Base-by-base conservation (phyloP, 2,888 invertebrate genomes). In the Harpalus rufipes region DNA sequence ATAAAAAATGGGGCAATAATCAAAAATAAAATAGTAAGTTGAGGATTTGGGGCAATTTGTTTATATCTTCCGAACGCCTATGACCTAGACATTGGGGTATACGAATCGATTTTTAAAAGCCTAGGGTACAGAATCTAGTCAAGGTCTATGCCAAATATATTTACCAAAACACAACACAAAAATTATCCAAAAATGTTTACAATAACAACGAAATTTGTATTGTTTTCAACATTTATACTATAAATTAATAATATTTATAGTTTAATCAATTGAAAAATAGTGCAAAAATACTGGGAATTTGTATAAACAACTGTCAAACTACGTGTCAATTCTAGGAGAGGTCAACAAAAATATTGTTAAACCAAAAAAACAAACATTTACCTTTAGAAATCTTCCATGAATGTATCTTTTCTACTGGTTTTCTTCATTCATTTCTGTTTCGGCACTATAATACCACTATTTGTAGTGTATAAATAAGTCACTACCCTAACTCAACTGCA, bases 401-500 rank as follows among this genome's bases (percentile, higher is more conserved):
- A 80, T 61, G 18, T n/a, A 18, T 12, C 32, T 80, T 61, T 61
- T 39, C 61, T 61, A 44, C n/a, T 44, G 44, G 61, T 18, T 14
- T 7, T 39, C 5, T 41, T 39, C 10, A 12, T 6, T 61, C 80
- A 80, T 80, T 80, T 32, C 6, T 59, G 2, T 74, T 18, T 16
- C 14, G 44, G 41, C 5, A 4, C 41, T 41, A 44, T 74, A 21
- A 7, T 25, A 16, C 2, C 59, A 78, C 78, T 78, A 3, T 59
- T 25, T 78, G 78, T 51, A 51, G 44, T 51, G 6, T 12, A 5
- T 12, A 3, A 21, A 21, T 51, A 51, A 51, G 44, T 78, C 78
- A 84, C 84, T 84, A 84, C 84, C 84, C 84, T 84, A 78, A 78
- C 51, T 78, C 84, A 84, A 84, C 84, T 84, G 78, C 76, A 78